phyloP scores from a whole-genome alignment of 2,113 vertebrate species.

The Misgurnus mizolepis region DNA sequence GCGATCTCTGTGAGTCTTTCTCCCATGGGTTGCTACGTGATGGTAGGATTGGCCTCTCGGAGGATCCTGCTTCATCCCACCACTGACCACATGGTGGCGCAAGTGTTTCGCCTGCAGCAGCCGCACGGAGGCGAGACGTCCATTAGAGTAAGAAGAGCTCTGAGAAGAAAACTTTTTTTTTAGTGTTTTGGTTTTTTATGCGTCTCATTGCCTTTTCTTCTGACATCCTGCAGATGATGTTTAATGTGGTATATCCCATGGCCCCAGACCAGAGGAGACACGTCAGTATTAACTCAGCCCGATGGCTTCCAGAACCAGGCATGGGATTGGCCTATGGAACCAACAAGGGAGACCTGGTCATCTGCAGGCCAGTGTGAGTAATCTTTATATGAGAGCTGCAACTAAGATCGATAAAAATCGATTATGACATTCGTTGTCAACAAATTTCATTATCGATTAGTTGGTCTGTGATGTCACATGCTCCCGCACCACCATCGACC shows the following conservation, averaged over 20 bases:
- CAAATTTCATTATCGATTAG: no score
- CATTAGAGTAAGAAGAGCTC: slow-evolving; percentile 84
- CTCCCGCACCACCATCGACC: no score
- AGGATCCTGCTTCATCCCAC: slow-evolving; percentile 95
- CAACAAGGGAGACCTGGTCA: slow-evolving; percentile 98
- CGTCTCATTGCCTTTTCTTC: slow-evolving; percentile 44
- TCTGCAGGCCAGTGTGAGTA: slow-evolving; percentile 97
- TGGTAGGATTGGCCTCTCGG: slow-evolving; percentile 96
- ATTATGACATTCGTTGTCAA: no score
- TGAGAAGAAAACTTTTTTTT: neutral
- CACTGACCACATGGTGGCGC: slow-evolving; percentile 99
- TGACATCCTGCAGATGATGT: slow-evolving; percentile 84
- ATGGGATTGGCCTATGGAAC: slow-evolving; percentile 96
- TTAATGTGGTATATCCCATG: slow-evolving; percentile 98
- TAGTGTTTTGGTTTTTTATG: neutral
- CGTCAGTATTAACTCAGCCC: slow-evolving; percentile 98
- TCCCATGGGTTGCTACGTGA: slow-evolving; percentile 96
- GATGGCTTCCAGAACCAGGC: slow-evolving; percentile 95
- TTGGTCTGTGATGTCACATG: no score
- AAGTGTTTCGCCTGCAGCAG: slow-evolving; percentile 98
- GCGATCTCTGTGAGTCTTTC: slow-evolving; percentile 98
- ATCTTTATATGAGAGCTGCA: neutral
- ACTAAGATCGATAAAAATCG: no score
- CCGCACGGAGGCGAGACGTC: slow-evolving; percentile 97
- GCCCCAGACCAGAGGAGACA: slow-evolving; percentile 96